Percentiles rank a stretch among this genome's conserved stretches.
Conservation (phyloP, 2,113 vertebrate genomes). For the Diglossa brunneiventris region DNA sequence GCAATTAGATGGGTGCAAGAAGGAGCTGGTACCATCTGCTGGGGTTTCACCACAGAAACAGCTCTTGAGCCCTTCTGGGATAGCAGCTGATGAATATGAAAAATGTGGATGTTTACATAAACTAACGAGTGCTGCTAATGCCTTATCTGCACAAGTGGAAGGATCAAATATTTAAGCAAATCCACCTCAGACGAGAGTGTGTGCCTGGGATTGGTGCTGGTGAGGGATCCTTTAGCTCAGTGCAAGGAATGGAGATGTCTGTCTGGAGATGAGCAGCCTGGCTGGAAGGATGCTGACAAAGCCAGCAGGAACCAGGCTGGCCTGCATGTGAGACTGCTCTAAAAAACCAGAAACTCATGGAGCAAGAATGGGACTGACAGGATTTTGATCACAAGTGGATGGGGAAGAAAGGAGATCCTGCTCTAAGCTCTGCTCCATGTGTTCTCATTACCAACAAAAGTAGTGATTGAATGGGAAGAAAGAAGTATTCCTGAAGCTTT, state of each 20-base stretch:
- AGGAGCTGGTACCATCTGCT: constrained; percentile 3
- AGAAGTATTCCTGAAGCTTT: neutral
- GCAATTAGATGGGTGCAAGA: neutral
- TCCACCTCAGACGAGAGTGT: neutral
- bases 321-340: neutral
- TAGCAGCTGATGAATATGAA: constrained; percentile 4
- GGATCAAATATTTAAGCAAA: constrained; percentile 9
- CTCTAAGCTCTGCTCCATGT: neutral
- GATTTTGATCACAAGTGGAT: neutral
- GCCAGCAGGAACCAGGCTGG: neutral
- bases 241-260: neutral
- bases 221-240: neutral
- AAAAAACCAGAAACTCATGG: neutral
- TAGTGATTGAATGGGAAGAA: neutral
- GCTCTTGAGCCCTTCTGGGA: constrained; percentile 17
- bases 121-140: neutral
- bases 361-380: neutral
- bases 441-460: neutral
- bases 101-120: neutral
- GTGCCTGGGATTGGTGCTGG: neutral
- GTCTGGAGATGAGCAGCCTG: neutral
- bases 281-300: neutral
- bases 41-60: constrained; percentile 10
- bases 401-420: neutral
- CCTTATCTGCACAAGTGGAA: neutral